Evolutionary conservation across 1,140 invertebrate species (phyloP).

Genomic region (Zaprionus vittiger): DNA sequence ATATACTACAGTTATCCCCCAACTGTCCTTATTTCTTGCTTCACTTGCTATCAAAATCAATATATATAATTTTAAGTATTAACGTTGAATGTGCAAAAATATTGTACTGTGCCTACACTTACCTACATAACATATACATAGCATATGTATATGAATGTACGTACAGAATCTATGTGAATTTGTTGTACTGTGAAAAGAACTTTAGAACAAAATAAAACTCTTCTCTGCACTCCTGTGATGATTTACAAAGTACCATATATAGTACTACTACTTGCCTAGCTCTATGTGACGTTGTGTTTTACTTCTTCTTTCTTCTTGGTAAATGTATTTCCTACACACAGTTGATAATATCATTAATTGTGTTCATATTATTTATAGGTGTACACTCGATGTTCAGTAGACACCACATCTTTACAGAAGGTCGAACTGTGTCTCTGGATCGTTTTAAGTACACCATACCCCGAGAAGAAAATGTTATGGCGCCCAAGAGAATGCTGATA

Average conservation of each 20-base stretch:
- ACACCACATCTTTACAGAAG: slow-evolving; percentile 60
- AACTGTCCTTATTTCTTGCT: slow-evolving; percentile 13
- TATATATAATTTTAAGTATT: slow-evolving; percentile 43
- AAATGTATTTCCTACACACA: background rate
- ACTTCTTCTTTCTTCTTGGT: slow-evolving; percentile 10
- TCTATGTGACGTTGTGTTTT: slow-evolving; percentile 19
- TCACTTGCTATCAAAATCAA: slow-evolving; percentile 11
- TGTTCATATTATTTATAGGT: slow-evolving; percentile 1
- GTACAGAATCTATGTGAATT: slow-evolving; percentile 40
- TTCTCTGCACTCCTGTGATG: slow-evolving; percentile 74
- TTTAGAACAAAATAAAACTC: slow-evolving; percentile 65
- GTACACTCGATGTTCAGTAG: slow-evolving; percentile 37
- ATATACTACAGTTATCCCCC: background rate
- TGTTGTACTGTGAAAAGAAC: slow-evolving; percentile 36
- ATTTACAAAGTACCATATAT: slow-evolving; percentile 43
- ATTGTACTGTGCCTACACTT: slow-evolving; percentile 22
- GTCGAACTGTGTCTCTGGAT: slow-evolving; percentile 69
- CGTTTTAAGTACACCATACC: slow-evolving; percentile 54
- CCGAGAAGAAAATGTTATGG: slow-evolving; percentile 12
- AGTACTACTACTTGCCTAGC: slow-evolving; percentile 25
- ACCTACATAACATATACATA: slow-evolving; percentile 3
- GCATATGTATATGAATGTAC: slow-evolving; percentile 11
- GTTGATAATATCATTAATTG: slow-evolving; percentile 1
- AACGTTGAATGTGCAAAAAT: slow-evolving; percentile 15
- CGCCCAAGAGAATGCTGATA: slow-evolving; percentile 15